These are phyloP conservation scores for Drosophila athabasca DNA, from an alignment of 1,140 invertebrate genomes.

Conservation along the genomic window DNA sequence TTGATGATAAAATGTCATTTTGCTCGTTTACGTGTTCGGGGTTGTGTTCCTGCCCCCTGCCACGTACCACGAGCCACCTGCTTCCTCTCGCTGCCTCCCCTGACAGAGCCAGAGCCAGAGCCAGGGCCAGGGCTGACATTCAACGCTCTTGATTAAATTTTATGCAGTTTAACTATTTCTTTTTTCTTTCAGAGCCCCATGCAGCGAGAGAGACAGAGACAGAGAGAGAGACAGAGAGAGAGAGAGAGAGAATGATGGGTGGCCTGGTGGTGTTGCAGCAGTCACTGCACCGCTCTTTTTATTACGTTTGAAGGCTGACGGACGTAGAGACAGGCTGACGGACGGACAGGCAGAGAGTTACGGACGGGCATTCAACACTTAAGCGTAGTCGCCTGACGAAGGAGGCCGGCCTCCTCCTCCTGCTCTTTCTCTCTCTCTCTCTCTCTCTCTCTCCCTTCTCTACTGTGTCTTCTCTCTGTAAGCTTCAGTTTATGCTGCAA, in stretches of 20 bases:
- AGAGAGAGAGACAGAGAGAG: background rate
- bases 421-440: constrained; percentile 1
- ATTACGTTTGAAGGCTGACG: constrained; percentile 70
- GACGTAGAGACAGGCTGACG: constrained; percentile 20
- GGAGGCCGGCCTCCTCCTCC: no score
- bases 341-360: constrained; percentile 8
- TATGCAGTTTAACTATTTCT: constrained; percentile 81
- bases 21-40: constrained; percentile 76
- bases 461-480: constrained; percentile 46
- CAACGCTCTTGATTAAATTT: constrained; percentile 81
- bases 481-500: constrained; percentile 79
- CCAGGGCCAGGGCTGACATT: constrained; percentile 76
- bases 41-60: constrained; percentile 21
- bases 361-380: constrained; percentile 59
- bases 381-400: constrained; percentile 32
- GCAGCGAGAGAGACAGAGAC: background rate
- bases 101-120: constrained; percentile 48
- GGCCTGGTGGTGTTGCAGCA: background rate
- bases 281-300: constrained; percentile 51
- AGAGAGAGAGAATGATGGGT: background rate
- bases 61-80: constrained; percentile 17
- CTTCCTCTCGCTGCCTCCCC: constrained; percentile 29
- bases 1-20: constrained; percentile 82
- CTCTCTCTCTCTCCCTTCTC: constrained; percentile 17
- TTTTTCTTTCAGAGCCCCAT: constrained; percentile 15